Percentiles rank a stretch among this genome's conserved stretches.
phyloP scores from a whole-genome alignment of 2,888 invertebrate species.

The Drosophila picticornis region DNA sequence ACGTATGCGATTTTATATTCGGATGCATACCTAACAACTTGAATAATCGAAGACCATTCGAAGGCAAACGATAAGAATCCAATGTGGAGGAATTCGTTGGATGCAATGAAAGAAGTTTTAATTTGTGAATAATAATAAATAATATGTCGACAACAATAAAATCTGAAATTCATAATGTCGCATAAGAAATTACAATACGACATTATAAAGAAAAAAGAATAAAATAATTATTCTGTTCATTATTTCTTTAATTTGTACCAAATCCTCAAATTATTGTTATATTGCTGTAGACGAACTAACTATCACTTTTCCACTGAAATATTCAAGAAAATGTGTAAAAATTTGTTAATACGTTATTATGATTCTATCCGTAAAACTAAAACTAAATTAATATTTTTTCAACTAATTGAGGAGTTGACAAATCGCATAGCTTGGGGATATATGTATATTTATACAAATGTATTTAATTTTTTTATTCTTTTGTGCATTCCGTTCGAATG shows the following conservation, averaged over 20 bases:
- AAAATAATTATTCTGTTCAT: background rate
- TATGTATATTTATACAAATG: background rate
- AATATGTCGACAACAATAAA: background rate
- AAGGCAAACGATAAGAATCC: background rate
- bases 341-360: background rate
- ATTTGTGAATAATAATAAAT: background rate
- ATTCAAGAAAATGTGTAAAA: background rate
- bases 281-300: no score
- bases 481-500: background rate
- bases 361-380: background rate
- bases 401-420: background rate
- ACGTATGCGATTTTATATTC: background rate
- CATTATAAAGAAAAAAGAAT: no score
- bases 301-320: background rate
- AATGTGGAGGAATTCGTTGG: background rate
- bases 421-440: background rate
- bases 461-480: background rate
- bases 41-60: background rate
- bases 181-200: rapidly evolving
- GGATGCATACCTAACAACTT: background rate
- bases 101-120: background rate
- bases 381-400: background rate
- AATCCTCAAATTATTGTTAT: no score
- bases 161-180: background rate
- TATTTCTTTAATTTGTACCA: background rate